phyloP scores from a whole-genome alignment of 2,888 invertebrate species.

The Pristionchus arcanus region DNA sequence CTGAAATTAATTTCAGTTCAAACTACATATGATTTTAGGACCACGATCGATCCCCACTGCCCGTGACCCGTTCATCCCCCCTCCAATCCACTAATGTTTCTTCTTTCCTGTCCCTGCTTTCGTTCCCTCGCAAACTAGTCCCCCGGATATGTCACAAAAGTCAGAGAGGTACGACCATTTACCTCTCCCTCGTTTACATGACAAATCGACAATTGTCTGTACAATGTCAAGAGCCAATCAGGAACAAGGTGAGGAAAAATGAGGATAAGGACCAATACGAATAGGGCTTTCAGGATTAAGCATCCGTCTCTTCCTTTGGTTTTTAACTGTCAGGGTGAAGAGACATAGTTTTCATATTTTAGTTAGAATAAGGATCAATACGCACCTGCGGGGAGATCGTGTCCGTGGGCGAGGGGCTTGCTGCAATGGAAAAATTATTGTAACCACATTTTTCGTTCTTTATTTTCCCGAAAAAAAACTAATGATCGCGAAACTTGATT shows the following conservation, averaged over 20 bases:
- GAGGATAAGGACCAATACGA: neutral
- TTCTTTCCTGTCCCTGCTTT: neutral
- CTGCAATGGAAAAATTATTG: neutral
- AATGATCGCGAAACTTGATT: neutral
- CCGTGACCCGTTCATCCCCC: constrained; percentile 33
- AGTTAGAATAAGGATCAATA: too few relatives aligned
- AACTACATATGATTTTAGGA: neutral
- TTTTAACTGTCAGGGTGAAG: too few relatives aligned
- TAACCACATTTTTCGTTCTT: neutral
- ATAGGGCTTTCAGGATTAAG: neutral
- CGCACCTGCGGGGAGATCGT: neutral
- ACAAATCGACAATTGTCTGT: constrained; percentile 21
- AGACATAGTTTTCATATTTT: too few relatives aligned
- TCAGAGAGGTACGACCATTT: constrained; percentile 44
- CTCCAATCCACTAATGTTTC: constrained; percentile 43
- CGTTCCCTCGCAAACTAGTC: neutral
- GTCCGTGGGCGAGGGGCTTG: neutral
- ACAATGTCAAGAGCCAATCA: constrained; percentile 39
- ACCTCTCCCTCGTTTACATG: constrained; percentile 38
- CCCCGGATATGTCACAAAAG: constrained; percentile 49
- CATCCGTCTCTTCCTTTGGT: neutral
- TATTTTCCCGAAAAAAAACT: too few relatives aligned
- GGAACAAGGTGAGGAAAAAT: neutral
- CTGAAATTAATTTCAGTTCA: neutral
- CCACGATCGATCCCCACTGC: neutral